Base-by-base conservation (phyloP, 1,140 invertebrate species). In the Aphis gossypii region DNA sequence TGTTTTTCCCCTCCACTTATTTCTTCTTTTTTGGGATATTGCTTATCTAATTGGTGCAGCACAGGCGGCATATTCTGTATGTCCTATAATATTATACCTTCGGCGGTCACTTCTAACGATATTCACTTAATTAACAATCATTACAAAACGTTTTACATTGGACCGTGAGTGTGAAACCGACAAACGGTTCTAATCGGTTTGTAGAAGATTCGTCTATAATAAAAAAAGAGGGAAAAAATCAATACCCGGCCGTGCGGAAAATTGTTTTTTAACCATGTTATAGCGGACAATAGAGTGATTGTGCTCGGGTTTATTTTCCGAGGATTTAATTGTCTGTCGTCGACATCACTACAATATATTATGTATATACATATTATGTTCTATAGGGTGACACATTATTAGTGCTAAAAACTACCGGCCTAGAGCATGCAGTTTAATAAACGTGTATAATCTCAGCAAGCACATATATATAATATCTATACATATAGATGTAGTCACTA, bases 261-360 rank as follows among this genome's bases (percentile, higher is more conserved):
- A 93, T 93, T 93, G 92, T 93, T 93, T 93, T 93, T 93, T 93
- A 93, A 93, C 92, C 92, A 44, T 56, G 92, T 93, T 93, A 93
- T 76, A 11, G 82, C 35, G 82, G 51, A 93, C 92, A 93, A 93
- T 93, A 38, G 25, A 83, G n/a, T n/a, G 82, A 93, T 86, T 84
- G 91, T 83, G 68, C 46, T 35, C 91, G 76, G 91, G 76, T 54
- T 93, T 51, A 51, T 54, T 84, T 93, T 30, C 48, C 48, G 82
- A 54, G 76, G 76, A 93, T 93, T 93, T 93, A 93, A 93, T 93
- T 84, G 92, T 93, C 92, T 86, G 92, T 93, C 76, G 82, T 54
- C 82, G 23, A 56, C 92, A 86, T 93, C 38, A 30, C 25, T 82
- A 82, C n/a, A 44, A 92, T 51, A 82, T n/a, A 54, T 48, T 76